phyloP scores from a whole-genome alignment of 2,797 vertebrate genomes.

The Tinamus major region DNA sequence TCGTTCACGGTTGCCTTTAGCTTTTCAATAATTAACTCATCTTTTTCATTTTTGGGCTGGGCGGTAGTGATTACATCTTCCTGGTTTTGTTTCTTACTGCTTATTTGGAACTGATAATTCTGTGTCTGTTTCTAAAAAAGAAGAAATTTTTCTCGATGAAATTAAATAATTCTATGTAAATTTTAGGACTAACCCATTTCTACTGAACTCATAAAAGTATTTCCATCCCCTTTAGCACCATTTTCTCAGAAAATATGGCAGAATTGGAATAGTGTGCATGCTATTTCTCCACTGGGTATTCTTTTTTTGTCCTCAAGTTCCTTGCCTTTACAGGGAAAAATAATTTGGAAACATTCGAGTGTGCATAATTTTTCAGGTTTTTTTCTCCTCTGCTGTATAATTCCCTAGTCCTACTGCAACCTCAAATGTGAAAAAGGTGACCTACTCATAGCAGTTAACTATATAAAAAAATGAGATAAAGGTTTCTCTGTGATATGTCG shows the following conservation, averaged over 20 bases:
- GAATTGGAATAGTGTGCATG: neutral
- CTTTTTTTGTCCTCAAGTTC: neutral
- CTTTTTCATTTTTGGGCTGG: constrained; percentile 49
- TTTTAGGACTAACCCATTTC: neutral
- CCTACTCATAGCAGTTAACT: constrained; percentile 34
- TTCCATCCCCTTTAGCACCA: neutral
- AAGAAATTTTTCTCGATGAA: constrained; percentile 21
- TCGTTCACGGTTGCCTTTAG: constrained; percentile 77
- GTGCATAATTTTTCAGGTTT: neutral
- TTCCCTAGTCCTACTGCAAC: constrained; percentile 8
- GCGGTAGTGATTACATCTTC: constrained; percentile 39
- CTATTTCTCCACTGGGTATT: neutral
- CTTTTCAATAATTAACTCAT: constrained; percentile 75
- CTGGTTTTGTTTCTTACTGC: constrained; percentile 46
- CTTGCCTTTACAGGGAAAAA: neutral
- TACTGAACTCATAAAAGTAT: neutral
- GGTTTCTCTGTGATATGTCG: constrained; percentile 25
- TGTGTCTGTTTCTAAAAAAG: constrained; percentile 76
- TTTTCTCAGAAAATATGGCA: neutral
- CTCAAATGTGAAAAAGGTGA: constrained; percentile 45
- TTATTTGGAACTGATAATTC: constrained; percentile 72
- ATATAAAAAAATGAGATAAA: constrained; percentile 30
- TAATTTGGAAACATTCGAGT: neutral
- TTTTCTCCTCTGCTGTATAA: neutral
- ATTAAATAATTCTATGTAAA: neutral